Evolutionary conservation across 2,888 invertebrate species (phyloP), one percentile per base, ranked within the genome.

Genomic region (Drosophila monieri): DNA sequence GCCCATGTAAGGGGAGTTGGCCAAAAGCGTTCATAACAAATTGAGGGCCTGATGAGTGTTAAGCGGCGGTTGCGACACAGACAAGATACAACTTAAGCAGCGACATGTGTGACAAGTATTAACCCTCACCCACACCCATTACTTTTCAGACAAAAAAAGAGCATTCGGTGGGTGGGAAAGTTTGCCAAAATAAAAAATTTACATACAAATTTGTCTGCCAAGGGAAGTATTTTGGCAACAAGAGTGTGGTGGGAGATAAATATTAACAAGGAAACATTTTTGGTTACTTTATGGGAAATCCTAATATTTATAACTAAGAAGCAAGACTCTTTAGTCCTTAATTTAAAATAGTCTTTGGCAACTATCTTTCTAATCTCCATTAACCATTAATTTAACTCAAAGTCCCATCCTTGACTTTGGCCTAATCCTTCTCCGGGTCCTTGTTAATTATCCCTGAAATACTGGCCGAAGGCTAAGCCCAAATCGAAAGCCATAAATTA

Each of bases 21-120:
- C 71, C 71, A 80, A 73, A 65, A 77, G 65, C 86, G 80, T 80
- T 80, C 76, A 77, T 77, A 80, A 81, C 85, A 86, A 81, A 81
- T 86, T 81, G 81, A 84, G 81, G 81, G 81, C 78, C 85, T 84
- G 83, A 81, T 75, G 85, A 85, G 85, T 85, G 80, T 65, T 81
- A 84, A 80, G 74, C 76, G 78, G 66, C 80, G 44, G 43, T 56
- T 71, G 61, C 44, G 55, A 44, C 55, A 37, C 62, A 41, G 56
- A 54, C 47, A 35, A 71, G 76, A 68, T 71, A 73, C 30, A 65
- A 74, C 62, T 67, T 62, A 66, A 60, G 74, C 80, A 64, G 57
- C 60, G 65, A 84, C 79, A 85, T 79, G 87, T 85, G 87, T 78
- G 87, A 80, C 77, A 84, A 84, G 80, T 73, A 69, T 53, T 62